Percentiles rank a stretch among this genome's conserved stretches.
phyloP scores from a whole-genome alignment of 2,888 invertebrate genomes.

The Clusia tigrina region DNA sequence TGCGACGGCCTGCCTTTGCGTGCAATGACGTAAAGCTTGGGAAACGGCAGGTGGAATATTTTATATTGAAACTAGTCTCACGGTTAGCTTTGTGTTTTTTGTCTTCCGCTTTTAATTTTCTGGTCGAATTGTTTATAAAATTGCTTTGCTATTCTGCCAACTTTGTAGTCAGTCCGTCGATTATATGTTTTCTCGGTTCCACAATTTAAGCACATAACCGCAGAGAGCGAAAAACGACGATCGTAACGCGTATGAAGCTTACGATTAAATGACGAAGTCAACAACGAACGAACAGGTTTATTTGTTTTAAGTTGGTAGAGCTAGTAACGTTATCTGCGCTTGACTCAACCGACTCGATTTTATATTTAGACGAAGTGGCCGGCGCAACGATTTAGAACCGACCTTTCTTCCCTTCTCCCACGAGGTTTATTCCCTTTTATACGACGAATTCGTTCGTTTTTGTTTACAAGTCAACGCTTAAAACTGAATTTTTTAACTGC shows the following conservation, averaged over 20 bases:
- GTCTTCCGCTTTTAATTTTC: not conserved
- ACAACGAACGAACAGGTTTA: slow-evolving; percentile 15
- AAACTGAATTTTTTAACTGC: no score
- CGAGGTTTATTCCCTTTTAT: no score
- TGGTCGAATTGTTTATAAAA: not conserved
- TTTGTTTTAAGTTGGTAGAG: slow-evolving; percentile 12
- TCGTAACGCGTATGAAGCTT: slow-evolving; percentile 6
- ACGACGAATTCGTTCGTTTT: no score
- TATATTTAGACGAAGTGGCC: no score
- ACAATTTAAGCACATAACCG: no score
- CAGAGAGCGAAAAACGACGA: not conserved
- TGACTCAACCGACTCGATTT: slow-evolving; percentile 18
- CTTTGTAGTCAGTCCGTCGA: not conserved
- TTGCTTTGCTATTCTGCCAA: not conserved
- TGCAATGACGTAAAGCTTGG: not conserved
- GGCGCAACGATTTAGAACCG: no score
- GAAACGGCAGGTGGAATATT: not conserved
- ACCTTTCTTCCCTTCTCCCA: no score
- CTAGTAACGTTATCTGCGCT: not conserved
- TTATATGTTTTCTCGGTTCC: not conserved
- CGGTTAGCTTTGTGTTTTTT: not conserved
- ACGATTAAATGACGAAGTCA: slow-evolving; percentile 18
- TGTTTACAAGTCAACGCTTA: no score
- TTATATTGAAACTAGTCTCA: not conserved
- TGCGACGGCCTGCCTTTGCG: not conserved